Evolutionary conservation across 2,113 vertebrate species (phyloP).

Genomic region (Rhinopomastus cyanomelas): DNA sequence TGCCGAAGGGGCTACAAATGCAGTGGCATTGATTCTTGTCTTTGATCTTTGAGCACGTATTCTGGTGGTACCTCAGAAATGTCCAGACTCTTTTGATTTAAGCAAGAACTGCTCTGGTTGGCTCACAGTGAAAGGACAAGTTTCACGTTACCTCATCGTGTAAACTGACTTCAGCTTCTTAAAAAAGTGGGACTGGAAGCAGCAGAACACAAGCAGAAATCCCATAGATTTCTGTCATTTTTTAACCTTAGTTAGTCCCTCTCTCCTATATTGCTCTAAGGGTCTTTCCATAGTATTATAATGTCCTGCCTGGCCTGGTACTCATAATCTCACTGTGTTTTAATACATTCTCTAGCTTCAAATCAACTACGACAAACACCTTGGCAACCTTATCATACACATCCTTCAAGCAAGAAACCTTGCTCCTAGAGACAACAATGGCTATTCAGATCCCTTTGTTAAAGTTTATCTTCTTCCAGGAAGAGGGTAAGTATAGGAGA

Average conservation of each 20-base stretch:
- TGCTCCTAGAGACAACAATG: conserved; percentile 90
- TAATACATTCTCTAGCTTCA: conserved; percentile 85
- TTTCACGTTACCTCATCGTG: background rate
- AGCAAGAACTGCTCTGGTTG: background rate
- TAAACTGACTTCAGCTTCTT: background rate
- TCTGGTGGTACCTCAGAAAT: background rate
- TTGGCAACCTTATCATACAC: conserved; percentile 96
- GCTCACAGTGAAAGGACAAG: background rate
- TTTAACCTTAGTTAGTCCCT: background rate
- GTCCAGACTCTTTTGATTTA: background rate
- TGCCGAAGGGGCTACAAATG: background rate
- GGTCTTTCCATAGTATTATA: background rate
- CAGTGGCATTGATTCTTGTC: background rate
- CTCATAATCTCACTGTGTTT: conserved; percentile 10
- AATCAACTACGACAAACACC: conserved; percentile 95
- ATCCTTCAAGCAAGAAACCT: conserved; percentile 97
- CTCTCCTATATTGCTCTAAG: background rate
- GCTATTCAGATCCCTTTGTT: conserved; percentile 97
- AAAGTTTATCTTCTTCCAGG: conserved; percentile 98
- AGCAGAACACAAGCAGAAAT: background rate
- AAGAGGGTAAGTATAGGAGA: conserved; percentile 87
- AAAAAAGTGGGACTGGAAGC: background rate
- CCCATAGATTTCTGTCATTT: background rate
- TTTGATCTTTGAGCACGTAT: background rate
- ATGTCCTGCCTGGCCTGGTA: background rate